These are phyloP conservation scores for Thymelicus sylvestris DNA, from an alignment of 2,888 invertebrate species.

Conservation along the genomic window DNA sequence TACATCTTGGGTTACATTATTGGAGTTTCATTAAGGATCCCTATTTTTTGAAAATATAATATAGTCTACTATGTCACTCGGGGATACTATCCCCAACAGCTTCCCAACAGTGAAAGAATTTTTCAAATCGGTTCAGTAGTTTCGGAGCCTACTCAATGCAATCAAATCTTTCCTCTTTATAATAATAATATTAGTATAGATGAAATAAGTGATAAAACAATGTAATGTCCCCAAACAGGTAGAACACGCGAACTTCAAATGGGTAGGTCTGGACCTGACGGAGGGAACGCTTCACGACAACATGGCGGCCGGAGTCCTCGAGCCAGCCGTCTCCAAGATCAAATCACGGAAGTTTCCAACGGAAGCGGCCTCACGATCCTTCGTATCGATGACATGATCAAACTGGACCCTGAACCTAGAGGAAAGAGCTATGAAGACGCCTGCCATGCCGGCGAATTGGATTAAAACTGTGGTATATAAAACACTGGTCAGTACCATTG, in stretches of 20 bases:
- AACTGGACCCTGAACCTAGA: constrained; percentile 94
- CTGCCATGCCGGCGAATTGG: constrained; percentile 90
- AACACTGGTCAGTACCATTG: constrained; percentile 18
- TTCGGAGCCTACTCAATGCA: too few species aligned
- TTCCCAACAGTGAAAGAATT: too few species aligned
- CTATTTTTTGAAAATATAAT: too few species aligned
- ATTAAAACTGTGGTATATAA: constrained; percentile 49
- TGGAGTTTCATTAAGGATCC: too few species aligned
- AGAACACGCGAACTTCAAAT: constrained; percentile 88
- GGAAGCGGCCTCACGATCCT: constrained; percentile 99
- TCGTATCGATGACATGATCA: constrained; percentile 99
- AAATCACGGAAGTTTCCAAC: constrained; percentile 99
- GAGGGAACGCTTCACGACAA: constrained; percentile 97
- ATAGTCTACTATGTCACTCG: too few species aligned
- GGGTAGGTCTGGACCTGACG: constrained; percentile 95
- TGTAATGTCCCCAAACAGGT: constrained; percentile 57
- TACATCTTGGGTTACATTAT: too few species aligned
- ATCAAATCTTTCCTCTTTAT: too few species aligned
- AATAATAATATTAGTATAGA: too few species aligned
- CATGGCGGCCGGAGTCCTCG: constrained; percentile 97
- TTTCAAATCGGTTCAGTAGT: too few species aligned
- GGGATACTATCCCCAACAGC: too few species aligned
- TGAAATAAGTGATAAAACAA: neutral
- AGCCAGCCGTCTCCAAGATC: constrained; percentile 98
- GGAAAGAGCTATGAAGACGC: constrained; percentile 90